phyloP scores from a whole-genome alignment of 2,113 vertebrate species.

The Aleadryas rufinucha region DNA sequence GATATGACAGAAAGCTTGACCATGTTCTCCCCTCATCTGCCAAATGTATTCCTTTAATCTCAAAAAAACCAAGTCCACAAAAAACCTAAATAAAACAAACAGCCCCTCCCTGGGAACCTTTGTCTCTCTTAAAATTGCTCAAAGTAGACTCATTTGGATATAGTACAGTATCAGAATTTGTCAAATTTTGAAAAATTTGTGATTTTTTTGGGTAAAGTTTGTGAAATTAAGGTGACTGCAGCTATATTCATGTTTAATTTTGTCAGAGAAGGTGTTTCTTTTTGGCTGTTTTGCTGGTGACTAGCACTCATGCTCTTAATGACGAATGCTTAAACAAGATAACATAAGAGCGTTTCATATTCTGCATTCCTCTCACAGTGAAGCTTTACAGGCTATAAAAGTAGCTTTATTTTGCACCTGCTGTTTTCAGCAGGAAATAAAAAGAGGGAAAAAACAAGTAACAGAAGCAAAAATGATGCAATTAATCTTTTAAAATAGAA shows the following conservation, averaged over 20 bases:
- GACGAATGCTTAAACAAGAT: background rate
- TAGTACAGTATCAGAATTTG: background rate
- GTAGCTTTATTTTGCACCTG: background rate
- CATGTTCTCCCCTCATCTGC: background rate
- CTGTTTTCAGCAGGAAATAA: background rate
- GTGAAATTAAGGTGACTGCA: background rate
- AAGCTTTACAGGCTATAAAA: background rate
- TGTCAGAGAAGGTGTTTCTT: background rate
- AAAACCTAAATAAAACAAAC: background rate
- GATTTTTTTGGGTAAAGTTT: background rate
- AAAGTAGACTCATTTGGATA: background rate
- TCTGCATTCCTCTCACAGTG: background rate
- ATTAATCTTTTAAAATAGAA: background rate
- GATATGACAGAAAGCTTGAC: background rate
- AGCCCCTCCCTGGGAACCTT: background rate
- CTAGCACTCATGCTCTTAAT: background rate
- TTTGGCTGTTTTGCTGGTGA: background rate
- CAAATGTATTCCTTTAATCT: background rate
- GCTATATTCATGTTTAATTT: background rate
- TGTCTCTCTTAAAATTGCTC: background rate
- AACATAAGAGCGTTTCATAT: background rate
- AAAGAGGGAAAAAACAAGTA: background rate
- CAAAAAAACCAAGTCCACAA: background rate
- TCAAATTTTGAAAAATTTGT: background rate
- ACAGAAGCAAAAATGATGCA: background rate